These are phyloP conservation scores for Microchrysa polita DNA, from an alignment of 2,888 invertebrate genomes.

Conservation along the genomic window DNA sequence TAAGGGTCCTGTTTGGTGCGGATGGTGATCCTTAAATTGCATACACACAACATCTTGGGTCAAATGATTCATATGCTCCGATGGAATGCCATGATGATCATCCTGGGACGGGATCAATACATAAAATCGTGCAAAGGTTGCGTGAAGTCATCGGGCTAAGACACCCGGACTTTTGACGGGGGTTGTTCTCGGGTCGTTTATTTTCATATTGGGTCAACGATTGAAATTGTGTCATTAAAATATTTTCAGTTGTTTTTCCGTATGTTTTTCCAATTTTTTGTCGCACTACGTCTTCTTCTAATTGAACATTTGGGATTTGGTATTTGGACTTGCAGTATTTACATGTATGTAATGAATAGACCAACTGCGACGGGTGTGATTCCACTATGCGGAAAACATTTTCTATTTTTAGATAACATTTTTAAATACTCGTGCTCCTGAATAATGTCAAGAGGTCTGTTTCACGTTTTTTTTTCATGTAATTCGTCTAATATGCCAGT, in stretches of 20 bases:
- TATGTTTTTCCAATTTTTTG: constrained; percentile 10
- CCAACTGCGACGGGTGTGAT: constrained; percentile 7
- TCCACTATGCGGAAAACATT: constrained; percentile 4
- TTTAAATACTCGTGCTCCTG: background rate
- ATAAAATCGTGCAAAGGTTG: background rate
- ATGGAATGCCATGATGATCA: constrained; percentile 6
- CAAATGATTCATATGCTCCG: background rate
- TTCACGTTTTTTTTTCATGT: background rate
- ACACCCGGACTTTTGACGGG: background rate
- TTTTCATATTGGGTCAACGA: constrained; percentile 37
- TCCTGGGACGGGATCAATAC: constrained; percentile 8
- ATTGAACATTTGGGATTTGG: constrained; percentile 28
- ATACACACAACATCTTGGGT: background rate
- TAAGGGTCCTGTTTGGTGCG: constrained; percentile 14
- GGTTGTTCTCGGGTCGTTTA: background rate
- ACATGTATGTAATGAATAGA: too few species aligned
- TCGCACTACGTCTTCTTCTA: background rate
- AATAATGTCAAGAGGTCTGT: background rate
- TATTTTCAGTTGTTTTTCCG: constrained; percentile 37
- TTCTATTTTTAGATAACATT: constrained; percentile 35
- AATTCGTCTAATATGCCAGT: background rate
- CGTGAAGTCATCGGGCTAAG: constrained; percentile 4
- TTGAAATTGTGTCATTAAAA: constrained; percentile 42
- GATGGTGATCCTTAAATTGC: constrained; percentile 1
- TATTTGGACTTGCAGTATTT: constrained; percentile 19